These are phyloP conservation scores for Phaethornis superciliosus DNA, from an alignment of 2,113 vertebrate genomes.

Conservation along the genomic window DNA sequence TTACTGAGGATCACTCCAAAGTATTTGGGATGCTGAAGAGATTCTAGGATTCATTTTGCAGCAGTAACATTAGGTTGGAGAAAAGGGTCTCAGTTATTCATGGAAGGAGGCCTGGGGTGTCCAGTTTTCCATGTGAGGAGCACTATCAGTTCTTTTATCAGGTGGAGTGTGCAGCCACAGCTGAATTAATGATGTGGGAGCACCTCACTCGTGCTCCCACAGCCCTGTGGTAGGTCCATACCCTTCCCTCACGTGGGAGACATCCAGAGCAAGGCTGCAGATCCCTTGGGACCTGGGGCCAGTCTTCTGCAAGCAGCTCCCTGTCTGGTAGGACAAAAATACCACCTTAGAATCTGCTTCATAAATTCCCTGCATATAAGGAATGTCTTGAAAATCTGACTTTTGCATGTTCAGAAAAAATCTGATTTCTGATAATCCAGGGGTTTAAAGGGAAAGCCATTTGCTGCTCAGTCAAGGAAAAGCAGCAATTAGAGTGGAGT, in stretches of 20 bases:
- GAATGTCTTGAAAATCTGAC: neutral
- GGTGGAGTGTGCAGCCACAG: neutral
- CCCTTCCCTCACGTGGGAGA: neutral
- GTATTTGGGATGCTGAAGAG: neutral
- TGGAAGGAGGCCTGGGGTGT: too few species aligned
- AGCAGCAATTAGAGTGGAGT: neutral
- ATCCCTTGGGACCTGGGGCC: neutral
- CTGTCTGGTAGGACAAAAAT: neutral
- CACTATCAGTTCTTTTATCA: too few species aligned
- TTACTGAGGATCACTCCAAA: neutral
- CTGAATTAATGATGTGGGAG: neutral
- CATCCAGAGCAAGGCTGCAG: neutral
- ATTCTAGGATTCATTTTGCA: neutral
- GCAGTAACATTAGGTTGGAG: neutral
- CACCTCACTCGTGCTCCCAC: neutral
- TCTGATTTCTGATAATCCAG: neutral
- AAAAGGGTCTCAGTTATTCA: neutral
- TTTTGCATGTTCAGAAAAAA: neutral
- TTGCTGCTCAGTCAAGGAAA: neutral
- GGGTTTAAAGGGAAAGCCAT: neutral
- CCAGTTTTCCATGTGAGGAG: neutral
- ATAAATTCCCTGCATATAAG: neutral
- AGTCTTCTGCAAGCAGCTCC: neutral
- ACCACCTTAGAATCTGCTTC: neutral
- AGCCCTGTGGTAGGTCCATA: neutral